phyloP scores from a whole-genome alignment of 2,888 invertebrate genomes.

The Cosmia trapezina region DNA sequence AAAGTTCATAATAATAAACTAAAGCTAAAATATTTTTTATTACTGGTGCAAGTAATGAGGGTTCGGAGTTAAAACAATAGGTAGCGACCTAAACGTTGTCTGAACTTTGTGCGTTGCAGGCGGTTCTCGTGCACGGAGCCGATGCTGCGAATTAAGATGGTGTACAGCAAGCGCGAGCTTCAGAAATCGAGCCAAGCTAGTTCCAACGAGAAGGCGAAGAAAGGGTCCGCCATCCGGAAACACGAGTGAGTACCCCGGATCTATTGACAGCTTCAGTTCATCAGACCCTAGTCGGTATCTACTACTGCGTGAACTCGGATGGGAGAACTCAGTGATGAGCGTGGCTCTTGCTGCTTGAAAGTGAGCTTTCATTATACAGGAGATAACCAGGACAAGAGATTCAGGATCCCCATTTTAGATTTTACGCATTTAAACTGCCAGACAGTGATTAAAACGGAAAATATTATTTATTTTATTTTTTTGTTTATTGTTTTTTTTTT shows the following conservation, averaged over 20 bases:
- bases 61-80: no score
- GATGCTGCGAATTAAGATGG: conserved; percentile 90
- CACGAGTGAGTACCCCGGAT: conserved; percentile 68
- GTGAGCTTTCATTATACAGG: not conserved
- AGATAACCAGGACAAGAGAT: no score
- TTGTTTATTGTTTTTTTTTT: no score
- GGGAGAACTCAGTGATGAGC: not conserved
- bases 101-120: conserved; percentile 64
- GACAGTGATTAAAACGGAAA: not conserved
- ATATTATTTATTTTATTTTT: no score
- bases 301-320: not conserved
- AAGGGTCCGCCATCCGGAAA: conserved; percentile 65
- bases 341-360: not conserved
- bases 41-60: no score
- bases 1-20: no score
- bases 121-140: conserved; percentile 90
- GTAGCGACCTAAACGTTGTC: no score
- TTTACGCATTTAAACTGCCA: not conserved
- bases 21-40: no score
- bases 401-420: not conserved
- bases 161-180: conserved; percentile 84
- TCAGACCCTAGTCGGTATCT: not conserved
- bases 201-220: conserved; percentile 16
- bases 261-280: not conserved
- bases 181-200: conserved; percentile 34